Percentiles rank a stretch among this genome's conserved stretches.
These are phyloP conservation scores for Catajapyx aquilonaris DNA, from an alignment of 1,140 invertebrate species.

Conservation along the genomic window DNA sequence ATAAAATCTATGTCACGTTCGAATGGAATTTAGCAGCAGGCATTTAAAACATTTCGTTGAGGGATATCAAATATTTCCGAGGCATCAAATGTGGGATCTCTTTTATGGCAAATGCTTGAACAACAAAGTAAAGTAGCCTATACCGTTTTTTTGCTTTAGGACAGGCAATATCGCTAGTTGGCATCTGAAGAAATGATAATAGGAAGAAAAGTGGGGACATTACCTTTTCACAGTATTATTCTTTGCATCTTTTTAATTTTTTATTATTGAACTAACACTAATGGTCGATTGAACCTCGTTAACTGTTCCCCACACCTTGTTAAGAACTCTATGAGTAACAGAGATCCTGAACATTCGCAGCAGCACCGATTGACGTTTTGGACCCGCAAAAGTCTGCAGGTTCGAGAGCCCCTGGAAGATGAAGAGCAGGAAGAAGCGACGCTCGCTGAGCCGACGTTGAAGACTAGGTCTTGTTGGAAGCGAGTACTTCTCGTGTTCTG, in stretches of 20 bases:
- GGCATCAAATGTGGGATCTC: no score
- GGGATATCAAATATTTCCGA: no score
- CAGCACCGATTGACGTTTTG: constrained; percentile 23
- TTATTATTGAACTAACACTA: neutral
- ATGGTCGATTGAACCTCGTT: constrained; percentile 1
- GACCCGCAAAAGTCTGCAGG: constrained; percentile 19
- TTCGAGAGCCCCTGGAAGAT: constrained; percentile 10
- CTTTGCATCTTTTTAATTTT: neutral
- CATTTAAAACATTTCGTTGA: no score
- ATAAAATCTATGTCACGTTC: no score
- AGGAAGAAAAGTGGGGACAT: neutral
- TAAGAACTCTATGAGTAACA: constrained; percentile 1
- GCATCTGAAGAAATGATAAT: no score
- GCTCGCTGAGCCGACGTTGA: neutral
- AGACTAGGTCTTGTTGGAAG: neutral
- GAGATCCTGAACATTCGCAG: constrained; percentile 11
- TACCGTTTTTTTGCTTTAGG: no score
- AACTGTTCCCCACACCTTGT: neutral
- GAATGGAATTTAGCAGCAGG: no score
- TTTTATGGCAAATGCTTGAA: no score
- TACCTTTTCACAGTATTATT: neutral
- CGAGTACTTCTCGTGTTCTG: constrained; percentile 9
- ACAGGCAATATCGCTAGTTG: no score
- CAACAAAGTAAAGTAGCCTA: no score
- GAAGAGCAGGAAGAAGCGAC: neutral